Evolutionary conservation across 23 tunicate genomes (phyloP), one percentile per base, ranked within the genome.

Genomic region (Ciona savignyi): DNA sequence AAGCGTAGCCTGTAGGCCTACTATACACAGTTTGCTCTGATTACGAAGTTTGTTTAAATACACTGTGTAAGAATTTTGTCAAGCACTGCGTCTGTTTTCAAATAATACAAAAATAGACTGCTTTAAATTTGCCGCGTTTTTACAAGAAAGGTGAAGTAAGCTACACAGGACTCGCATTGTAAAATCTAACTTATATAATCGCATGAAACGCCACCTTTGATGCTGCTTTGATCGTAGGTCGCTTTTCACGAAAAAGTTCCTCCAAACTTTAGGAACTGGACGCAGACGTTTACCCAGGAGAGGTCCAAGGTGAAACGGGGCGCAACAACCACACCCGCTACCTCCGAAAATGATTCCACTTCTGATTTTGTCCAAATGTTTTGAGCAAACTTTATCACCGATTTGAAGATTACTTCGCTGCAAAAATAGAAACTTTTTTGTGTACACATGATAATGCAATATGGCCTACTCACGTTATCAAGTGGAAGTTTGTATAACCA

Each of bases 251-350:
- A 85, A 85, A 28, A 70, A 67, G 19, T 72, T 65, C 33, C 91
- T 72, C 91, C 91, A 85, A 0, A 70, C 9, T 48, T 78, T 60
- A 6, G 91, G 91, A 65, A 85, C 83, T 2, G 83, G 68, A 0
- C 83, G 83, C 0, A 85, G 61, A 32, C 75, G 42, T 27, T 48
- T 42, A 23, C 80, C 80, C 9, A 63, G 65, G 1, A 70, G 28
- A 0, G 63, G 3, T 25, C 65, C 91, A 23, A 78, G 63, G 70
- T 78, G 83, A 70, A 85, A 85, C 0, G 91, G 91, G 1, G 84
- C 75, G 34, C 75, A 62, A 30, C 72, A 74, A 25, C 66, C 75
- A 15, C 9, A 6, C 33, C 27, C 77, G 30, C 77, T 75, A 2
- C 70, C 62, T 23, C 81, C 81, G 67, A 82, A 82, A 27, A 82